Evolutionary conservation across 2,888 invertebrate genomes (phyloP).

Genomic region (Sarcophaga caerulescens): DNA sequence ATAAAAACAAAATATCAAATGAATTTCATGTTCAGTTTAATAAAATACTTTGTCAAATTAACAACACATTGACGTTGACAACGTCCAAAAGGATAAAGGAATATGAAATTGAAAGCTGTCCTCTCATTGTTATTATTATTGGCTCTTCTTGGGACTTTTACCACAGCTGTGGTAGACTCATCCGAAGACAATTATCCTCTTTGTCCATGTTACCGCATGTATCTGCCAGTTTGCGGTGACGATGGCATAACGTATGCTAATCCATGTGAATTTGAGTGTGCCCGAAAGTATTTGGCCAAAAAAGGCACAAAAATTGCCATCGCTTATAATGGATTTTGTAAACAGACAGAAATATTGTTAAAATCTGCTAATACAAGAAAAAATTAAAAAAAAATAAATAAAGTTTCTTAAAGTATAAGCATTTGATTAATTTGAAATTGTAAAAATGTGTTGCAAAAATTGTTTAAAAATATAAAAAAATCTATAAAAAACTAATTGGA

Average conservation of each 20-base stretch:
- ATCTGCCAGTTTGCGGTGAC: constrained; percentile 72
- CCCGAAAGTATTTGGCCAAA: constrained; percentile 60
- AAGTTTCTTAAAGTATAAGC: not conserved
- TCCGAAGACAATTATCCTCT: constrained; percentile 16
- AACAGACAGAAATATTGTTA: not conserved
- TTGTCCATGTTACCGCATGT: constrained; percentile 70
- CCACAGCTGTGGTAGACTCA: constrained; percentile 40
- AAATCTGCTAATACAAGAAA: not conserved
- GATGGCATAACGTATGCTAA: constrained; percentile 73
- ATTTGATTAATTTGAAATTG: too few relatives aligned
- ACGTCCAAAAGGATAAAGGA: not conserved
- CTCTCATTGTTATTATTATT: constrained; percentile 68
- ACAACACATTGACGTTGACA: not conserved
- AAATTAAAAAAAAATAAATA: not conserved
- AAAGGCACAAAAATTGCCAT: constrained; percentile 65
- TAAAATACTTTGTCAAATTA: constrained; percentile 24
- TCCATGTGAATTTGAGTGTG: constrained; percentile 73
- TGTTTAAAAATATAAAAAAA: too few relatives aligned
- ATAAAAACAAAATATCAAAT: constrained; percentile 26
- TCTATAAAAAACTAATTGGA: too few relatives aligned
- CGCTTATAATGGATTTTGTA: constrained; percentile 69
- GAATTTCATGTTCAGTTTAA: constrained; percentile 39
- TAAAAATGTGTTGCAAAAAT: too few relatives aligned
- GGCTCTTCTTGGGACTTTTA: constrained; percentile 65
- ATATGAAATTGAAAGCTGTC: constrained; percentile 66